Evolutionary conservation across 2,113 vertebrate genomes (phyloP).

Genomic region (Procavia capensis): DNA sequence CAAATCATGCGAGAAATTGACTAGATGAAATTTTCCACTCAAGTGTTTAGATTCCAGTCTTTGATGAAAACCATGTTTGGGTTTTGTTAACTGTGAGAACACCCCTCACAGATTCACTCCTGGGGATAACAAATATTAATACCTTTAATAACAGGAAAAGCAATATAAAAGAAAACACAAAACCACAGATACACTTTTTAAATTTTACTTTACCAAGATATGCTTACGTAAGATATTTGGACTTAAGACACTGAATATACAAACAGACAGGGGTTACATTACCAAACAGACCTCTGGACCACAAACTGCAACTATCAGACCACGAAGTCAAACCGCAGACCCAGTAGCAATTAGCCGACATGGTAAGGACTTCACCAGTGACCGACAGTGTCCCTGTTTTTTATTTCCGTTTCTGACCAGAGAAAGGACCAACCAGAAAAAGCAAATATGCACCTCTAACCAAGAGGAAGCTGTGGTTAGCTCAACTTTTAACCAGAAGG

Average conservation of each 20-base stretch:
- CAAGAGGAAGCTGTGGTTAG: background rate
- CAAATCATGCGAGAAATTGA: slow-evolving; percentile 70
- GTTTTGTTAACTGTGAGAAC: slow-evolving; percentile 21
- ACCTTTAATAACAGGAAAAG: slow-evolving; percentile 36
- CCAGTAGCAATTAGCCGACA: background rate
- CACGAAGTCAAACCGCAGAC: background rate
- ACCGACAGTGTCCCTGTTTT: background rate
- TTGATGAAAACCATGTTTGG: slow-evolving; percentile 64
- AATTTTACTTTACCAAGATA: slow-evolving; percentile 36
- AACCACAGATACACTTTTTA: background rate
- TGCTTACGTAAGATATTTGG: background rate
- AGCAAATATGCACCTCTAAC: background rate
- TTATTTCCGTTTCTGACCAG: background rate
- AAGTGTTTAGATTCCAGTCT: slow-evolving; percentile 32
- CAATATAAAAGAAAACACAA: background rate
- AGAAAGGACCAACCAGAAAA: background rate
- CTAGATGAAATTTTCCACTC: slow-evolving; percentile 56
- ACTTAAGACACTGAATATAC: background rate
- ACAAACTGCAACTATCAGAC: background rate
- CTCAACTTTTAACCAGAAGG: background rate
- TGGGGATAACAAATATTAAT: slow-evolving; percentile 13
- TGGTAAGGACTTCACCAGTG: background rate
- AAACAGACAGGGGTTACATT: background rate
- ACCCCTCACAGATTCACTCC: slow-evolving; percentile 31
- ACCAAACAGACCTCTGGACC: background rate